Conservation (phyloP, 92 coral and sea anemone genomes). For the Pocillopora meandrina region DNA sequence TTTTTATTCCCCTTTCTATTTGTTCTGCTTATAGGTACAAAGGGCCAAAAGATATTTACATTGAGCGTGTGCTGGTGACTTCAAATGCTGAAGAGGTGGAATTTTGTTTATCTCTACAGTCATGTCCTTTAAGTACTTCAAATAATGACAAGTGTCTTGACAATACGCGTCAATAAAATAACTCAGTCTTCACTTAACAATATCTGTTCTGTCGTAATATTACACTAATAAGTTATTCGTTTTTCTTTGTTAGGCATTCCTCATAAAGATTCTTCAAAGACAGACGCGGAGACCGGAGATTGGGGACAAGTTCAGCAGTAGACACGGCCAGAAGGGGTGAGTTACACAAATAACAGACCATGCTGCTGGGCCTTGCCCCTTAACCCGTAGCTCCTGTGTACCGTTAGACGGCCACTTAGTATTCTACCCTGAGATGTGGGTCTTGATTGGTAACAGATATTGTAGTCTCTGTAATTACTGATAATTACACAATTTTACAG, state of each 20-base stretch:
- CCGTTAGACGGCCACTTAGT: no score
- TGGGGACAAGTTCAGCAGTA: conserved; percentile 97
- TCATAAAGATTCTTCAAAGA: conserved; percentile 91
- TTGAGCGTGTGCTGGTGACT: conserved; percentile 85
- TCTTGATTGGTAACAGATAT: no score
- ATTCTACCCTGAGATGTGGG: no score
- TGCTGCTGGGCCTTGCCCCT: no score
- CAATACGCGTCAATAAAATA: no score
- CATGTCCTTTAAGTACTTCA: neutral
- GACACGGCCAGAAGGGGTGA: conserved; percentile 99
- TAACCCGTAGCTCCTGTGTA: no score
- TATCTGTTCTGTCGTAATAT: no score
- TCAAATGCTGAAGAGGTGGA: conserved; percentile 87
- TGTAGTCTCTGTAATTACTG: no score
- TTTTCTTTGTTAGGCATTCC: conserved; percentile 74
- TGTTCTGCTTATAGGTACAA: conserved; percentile 55
- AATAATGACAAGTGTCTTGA: neutral
- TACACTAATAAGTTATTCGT: neutral
- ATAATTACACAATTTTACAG: no score
- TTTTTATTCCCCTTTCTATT: neutral
- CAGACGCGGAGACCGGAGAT: conserved; percentile 96
- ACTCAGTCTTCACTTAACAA: no score
- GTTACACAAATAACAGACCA: neutral
- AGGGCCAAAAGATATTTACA: conserved; percentile 78
- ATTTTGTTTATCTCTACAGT: neutral